Conservation (phyloP, 1,140 invertebrate genomes). For the Tetragnatha versicolor region DNA sequence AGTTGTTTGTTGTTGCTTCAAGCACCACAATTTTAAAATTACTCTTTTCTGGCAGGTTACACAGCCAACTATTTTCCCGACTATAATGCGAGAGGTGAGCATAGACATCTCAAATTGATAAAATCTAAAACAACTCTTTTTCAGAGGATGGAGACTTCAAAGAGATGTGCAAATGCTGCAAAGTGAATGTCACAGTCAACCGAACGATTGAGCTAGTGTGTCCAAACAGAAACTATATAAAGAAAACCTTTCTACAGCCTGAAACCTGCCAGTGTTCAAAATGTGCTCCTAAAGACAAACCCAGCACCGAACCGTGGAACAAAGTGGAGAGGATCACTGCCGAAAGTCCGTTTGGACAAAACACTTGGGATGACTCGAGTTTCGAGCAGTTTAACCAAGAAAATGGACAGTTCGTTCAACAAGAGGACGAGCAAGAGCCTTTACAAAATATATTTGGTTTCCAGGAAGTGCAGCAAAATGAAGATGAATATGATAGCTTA, state of each 20-base stretch:
- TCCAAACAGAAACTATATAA: slow-evolving; percentile 28
- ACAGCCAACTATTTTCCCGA: too few species aligned
- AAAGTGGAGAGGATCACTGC: not conserved
- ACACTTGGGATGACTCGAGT: not conserved
- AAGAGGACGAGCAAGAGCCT: not conserved
- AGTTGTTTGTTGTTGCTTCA: too few species aligned
- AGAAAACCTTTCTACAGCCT: slow-evolving; percentile 35
- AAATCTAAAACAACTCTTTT: not conserved
- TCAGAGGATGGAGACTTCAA: slow-evolving; percentile 51
- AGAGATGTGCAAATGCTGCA: slow-evolving; percentile 38
- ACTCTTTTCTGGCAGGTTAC: too few species aligned
- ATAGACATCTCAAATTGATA: too few species aligned
- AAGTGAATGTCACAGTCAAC: slow-evolving; percentile 38
- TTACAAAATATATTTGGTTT: too few species aligned
- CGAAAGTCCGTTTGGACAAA: not conserved
- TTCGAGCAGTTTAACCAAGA: not conserved
- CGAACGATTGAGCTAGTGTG: slow-evolving; percentile 33
- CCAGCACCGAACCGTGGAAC: not conserved
- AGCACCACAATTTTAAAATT: too few species aligned
- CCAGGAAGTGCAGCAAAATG: not conserved
- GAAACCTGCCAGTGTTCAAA: slow-evolving; percentile 51
- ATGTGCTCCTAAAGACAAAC: slow-evolving; percentile 30
- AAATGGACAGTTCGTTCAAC: not conserved
- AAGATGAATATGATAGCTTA: not conserved
- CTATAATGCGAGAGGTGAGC: too few species aligned